These are phyloP conservation scores for Botrylloides violaceus DNA, from an alignment of 23 tunicate species.

Conservation along the genomic window DNA sequence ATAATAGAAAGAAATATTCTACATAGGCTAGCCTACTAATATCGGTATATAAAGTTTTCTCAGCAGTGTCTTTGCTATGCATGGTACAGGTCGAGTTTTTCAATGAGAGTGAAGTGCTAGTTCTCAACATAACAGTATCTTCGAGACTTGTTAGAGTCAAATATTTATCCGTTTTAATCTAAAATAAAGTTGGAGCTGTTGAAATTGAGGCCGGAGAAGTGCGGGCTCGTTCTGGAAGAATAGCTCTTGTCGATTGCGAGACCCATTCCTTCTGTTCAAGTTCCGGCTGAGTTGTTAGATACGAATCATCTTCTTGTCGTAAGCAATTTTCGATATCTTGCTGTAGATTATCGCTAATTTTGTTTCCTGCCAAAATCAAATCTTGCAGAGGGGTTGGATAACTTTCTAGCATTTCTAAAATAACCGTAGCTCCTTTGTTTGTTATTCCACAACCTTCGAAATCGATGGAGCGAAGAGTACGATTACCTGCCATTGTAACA, in stretches of 20 bases:
- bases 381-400: slow-evolving; percentile 43
- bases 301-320: neutral
- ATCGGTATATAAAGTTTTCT: too few species aligned
- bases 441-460: slow-evolving; percentile 48
- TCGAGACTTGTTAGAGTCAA: too few species aligned
- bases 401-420: slow-evolving; percentile 30
- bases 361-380: slow-evolving; percentile 28
- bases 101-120: too few species aligned
- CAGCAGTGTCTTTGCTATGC: too few species aligned
- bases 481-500: slow-evolving; percentile 37
- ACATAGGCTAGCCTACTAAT: too few species aligned
- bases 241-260: slow-evolving; percentile 19
- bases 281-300: neutral
- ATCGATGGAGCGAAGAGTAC: slow-evolving; percentile 28
- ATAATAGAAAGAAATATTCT: too few species aligned
- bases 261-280: slow-evolving; percentile 1
- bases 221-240: neutral
- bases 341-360: slow-evolving; percentile 8
- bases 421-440: slow-evolving; percentile 36
- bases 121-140: too few species aligned
- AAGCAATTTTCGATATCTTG: slow-evolving; percentile 15
- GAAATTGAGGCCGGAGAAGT: neutral
- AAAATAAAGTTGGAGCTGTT: neutral
- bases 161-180: too few species aligned
- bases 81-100: too few species aligned